Conservation (phyloP, 1,140 invertebrate genomes). For the Ylistrum balloti region DNA sequence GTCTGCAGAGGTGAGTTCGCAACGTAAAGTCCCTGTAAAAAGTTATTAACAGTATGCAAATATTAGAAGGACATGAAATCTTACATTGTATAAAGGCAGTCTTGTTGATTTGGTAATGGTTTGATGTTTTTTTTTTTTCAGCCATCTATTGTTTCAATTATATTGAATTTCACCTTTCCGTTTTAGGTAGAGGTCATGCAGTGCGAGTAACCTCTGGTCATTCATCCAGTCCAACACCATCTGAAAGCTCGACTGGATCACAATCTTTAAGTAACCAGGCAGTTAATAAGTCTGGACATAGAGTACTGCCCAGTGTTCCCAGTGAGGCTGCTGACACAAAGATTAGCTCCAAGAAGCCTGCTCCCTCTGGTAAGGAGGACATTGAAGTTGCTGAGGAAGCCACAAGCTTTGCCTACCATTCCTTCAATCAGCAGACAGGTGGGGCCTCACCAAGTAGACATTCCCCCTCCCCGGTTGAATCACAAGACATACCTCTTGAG, state of each 20-base stretch:
- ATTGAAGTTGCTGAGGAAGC: constrained; percentile 76
- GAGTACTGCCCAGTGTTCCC: constrained; percentile 23
- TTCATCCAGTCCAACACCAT: not conserved
- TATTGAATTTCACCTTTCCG: not conserved
- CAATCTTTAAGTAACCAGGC: constrained; percentile 46
- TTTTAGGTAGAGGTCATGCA: not conserved
- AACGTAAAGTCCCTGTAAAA: too few species aligned
- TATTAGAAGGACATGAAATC: too few species aligned
- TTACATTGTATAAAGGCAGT: too few species aligned
- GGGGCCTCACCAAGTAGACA: constrained; percentile 84
- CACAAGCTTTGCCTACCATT: constrained; percentile 87
- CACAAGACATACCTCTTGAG: constrained; percentile 90
- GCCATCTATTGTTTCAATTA: too few species aligned
- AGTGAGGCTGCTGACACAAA: not conserved
- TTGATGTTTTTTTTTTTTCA: too few species aligned
- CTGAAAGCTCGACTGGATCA: constrained; percentile 49
- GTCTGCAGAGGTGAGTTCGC: too few species aligned
- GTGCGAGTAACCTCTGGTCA: not conserved
- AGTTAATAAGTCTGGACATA: constrained; percentile 66
- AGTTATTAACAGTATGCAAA: too few species aligned
- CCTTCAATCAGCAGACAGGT: constrained; percentile 82
- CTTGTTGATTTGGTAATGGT: too few species aligned
- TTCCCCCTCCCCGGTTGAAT: constrained; percentile 58
- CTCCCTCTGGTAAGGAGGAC: constrained; percentile 40
- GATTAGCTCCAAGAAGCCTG: not conserved